Evolutionary conservation across 2,113 vertebrate species (phyloP), one percentile per base, ranked within the genome.

Genomic region (Chrysochloris asiatica): DNA sequence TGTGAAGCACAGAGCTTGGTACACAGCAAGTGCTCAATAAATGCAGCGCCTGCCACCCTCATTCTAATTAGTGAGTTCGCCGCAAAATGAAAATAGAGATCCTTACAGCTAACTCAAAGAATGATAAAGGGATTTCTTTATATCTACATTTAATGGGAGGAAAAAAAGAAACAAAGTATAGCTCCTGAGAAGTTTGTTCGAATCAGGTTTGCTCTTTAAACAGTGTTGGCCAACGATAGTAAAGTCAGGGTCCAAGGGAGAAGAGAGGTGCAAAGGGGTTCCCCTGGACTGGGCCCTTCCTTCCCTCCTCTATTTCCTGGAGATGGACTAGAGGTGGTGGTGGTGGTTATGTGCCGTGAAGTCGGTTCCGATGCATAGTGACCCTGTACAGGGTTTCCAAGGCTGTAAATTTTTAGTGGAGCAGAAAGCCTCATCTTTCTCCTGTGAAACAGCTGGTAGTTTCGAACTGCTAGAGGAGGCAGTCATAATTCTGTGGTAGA

Each of bases 261-360:
- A 28, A n/a, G 17, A 30, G 63, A 5, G 2, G 0, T 17, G 2
- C 7, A 14, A 71, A 56, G 4, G 0, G 5, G n/a, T n/a, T n/a
- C n/a, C n/a, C n/a, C n/a, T n/a, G n/a, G n/a, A n/a, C n/a, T n/a
- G n/a, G n/a, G n/a, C n/a, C n/a, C n/a, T n/a, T n/a, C n/a, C n/a
- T n/a, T n/a, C n/a, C n/a, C n/a, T n/a, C n/a, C n/a, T n/a, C n/a
- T n/a, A n/a, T n/a, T n/a, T n/a, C n/a, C n/a, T n/a, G n/a, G n/a
- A n/a, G n/a, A n/a, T n/a, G n/a, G n/a, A n/a, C n/a, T n/a, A n/a
- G n/a, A n/a, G n/a, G n/a, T n/a, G n/a, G n/a, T n/a, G n/a, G n/a
- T n/a, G n/a, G n/a, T n/a, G n/a, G n/a, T n/a, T n/a, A n/a, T n/a
- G n/a, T n/a, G n/a, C n/a, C n/a, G n/a, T n/a, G n/a, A n/a, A n/a